These are phyloP conservation scores for Ophioderma brevispina DNA, from an alignment of 35 echinoderm and acorn worm genomes.

Conservation along the genomic window DNA sequence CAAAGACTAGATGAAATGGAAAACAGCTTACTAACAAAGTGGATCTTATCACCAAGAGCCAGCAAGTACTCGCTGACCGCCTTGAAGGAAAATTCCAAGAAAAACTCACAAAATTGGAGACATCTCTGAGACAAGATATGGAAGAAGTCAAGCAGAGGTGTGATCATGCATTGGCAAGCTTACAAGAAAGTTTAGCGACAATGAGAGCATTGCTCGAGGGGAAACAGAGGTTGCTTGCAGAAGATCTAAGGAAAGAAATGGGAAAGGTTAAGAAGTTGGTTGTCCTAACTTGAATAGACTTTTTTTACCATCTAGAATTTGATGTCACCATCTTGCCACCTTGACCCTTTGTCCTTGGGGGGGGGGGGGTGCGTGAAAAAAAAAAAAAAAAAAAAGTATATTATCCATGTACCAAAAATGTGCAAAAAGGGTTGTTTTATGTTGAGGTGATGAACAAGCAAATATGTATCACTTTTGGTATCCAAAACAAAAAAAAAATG, in stretches of 20 bases:
- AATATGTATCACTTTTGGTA: too few species aligned
- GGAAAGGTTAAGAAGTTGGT: neutral
- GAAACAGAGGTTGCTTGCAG: neutral
- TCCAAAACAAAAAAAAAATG: too few species aligned
- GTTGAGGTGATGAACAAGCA: too few species aligned
- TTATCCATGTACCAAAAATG: too few species aligned
- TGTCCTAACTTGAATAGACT: neutral
- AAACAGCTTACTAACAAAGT: neutral
- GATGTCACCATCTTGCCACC: too few species aligned
- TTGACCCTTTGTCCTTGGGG: too few species aligned
- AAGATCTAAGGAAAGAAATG: neutral
- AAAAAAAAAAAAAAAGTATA: too few species aligned
- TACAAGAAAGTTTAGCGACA: neutral
- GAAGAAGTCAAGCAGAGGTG: neutral
- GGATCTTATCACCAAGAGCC: neutral
- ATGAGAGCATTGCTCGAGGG: neutral
- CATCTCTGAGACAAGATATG: neutral
- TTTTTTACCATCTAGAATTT: too few species aligned
- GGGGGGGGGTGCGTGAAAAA: too few species aligned
- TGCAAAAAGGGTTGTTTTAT: too few species aligned
- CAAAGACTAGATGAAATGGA: neutral
- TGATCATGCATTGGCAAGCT: neutral
- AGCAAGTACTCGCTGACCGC: neutral
- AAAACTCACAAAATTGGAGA: neutral
- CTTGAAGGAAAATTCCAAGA: neutral